phyloP scores from a whole-genome alignment of 2,888 invertebrate species.

The Parthenolecanium corni region DNA sequence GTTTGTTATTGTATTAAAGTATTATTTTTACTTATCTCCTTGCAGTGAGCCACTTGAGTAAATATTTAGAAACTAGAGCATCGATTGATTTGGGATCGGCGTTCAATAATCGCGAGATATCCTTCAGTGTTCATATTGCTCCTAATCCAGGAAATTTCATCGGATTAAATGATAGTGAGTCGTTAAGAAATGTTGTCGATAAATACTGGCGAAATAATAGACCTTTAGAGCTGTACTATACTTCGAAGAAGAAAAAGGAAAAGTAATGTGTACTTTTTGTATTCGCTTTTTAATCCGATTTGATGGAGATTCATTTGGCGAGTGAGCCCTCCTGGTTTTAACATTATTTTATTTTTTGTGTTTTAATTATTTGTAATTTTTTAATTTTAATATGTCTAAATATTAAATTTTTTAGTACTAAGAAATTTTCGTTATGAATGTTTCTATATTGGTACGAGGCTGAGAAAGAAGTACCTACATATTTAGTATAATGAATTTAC shows the following conservation, averaged over 20 bases:
- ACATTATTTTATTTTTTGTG: no score
- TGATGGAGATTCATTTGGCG: no score
- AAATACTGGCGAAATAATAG: conserved; percentile 91
- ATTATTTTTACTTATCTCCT: conserved; percentile 34
- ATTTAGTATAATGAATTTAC: no score
- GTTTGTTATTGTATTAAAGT: background rate
- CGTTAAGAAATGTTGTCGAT: conserved; percentile 83
- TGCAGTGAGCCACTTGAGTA: conserved; percentile 89
- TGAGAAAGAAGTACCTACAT: no score
- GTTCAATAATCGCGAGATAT: conserved; percentile 56
- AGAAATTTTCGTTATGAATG: no score
- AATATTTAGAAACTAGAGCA: conserved; percentile 85
- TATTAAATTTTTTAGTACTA: no score
- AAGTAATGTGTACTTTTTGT: background rate
- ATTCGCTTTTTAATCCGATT: no score
- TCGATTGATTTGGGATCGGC: conserved; percentile 75
- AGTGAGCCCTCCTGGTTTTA: no score
- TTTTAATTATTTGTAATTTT: no score
- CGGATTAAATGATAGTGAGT: conserved; percentile 75
- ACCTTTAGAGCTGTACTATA: conserved; percentile 92
- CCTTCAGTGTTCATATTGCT: conserved; percentile 86
- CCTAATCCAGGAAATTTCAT: conserved; percentile 74
- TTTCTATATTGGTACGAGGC: no score
- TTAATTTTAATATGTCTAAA: no score
- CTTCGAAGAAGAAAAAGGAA: conserved; percentile 36